Base-by-base conservation (phyloP, 64 coral and sea anemone genomes). In the Dendronephthya gigantea region DNA sequence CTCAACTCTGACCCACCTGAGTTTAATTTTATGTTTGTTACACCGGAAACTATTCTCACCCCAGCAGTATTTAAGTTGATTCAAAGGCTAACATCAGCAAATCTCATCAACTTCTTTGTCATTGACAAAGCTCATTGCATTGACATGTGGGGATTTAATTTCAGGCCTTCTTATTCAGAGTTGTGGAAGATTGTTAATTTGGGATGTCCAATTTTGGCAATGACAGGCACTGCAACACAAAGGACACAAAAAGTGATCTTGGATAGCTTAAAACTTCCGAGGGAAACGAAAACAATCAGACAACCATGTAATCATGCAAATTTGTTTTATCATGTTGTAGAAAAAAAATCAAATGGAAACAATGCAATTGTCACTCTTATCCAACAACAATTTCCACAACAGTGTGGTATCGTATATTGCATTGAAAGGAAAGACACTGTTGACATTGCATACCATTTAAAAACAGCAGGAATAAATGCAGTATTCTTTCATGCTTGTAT, bases 81-180 rank as follows among this genome's bases (percentile, higher is more conserved):
- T 2, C 7, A 43, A 56, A 75, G 83, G 31, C 55, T 90, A 50
- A 55, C 52, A 29, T 36, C 39, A 15, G 29, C 83, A 13, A 43
- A 76, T 50, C 15, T 70, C 39, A 15, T 91, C 11, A 84, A 35
- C 25, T 84, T 70, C 14, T 66, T 87, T 82, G 90, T 91, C 25
- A 87, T 91, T 37, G 90, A 91, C 76, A 85, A 91, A 50, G 50
- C 85, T 48, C 79, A 91, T 48, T 91, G 90, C 39, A 91, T 91
- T 23, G 85, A 91, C 35, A 69, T 15, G 2, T 90, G 88, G 88
- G 88, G 88, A 35, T 90, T 85, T 23, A 22, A 85, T 75, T 90
- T 90, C 48, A 35, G 90, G 17, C 85, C 90, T 36, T 48, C 50
- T 50, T 91, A 91, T 86, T 28, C 79, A 68, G 76, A 62, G 9